Base-by-base conservation (phyloP, 2,797 vertebrate genomes). In the Fundulus diaphanus region DNA sequence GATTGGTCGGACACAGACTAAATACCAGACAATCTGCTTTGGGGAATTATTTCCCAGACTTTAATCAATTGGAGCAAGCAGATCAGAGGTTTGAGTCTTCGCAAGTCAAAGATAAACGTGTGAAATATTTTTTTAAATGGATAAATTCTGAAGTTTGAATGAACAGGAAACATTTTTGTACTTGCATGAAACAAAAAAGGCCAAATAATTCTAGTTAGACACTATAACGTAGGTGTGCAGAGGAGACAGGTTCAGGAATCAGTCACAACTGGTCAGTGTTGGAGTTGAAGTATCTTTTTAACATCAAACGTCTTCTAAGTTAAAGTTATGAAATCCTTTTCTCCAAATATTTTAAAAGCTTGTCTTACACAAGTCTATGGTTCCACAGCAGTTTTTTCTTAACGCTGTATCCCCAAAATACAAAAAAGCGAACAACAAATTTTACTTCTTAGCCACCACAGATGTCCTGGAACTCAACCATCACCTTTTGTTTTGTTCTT, bases 31-130 rank as follows among this genome's bases (percentile, higher is more conserved):
- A 29, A 18, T 61, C 20, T 42, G 2, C 54, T 63, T 35, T 52
- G 49, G 29, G 63, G 22, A 42, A 81, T 84, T 59, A 70, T 49
- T 81, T 82, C 57, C 76, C 84, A 81, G 80, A 81, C 66, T 49
- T 24, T 29, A 63, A 68, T 73, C 67, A 61, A 1, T 3, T 2
- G 46, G 72, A 35, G 33, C 35, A 73, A 56, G 22, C 4, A 42
- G 13, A 42, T 42, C 63, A n/a, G 37, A 66, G 24, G 37, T 27
- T n/a, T n/a, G 24, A 66, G 13, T 27, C 4, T 65, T 6, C 22
- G 5, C 11, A 16, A 13, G 13, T 65, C 11, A 3, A n/a, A 66
- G 40, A n/a, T 24, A 12, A 44, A n/a, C 12, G 15, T 66, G n/a
- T 3, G n/a, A 12, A 12, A 29, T 0, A 51, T 40, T 22, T 33